Percentiles rank a stretch among this genome's conserved stretches.
Conservation (phyloP, 2,113 vertebrate species). For the Tylochromis polylepis region DNA sequence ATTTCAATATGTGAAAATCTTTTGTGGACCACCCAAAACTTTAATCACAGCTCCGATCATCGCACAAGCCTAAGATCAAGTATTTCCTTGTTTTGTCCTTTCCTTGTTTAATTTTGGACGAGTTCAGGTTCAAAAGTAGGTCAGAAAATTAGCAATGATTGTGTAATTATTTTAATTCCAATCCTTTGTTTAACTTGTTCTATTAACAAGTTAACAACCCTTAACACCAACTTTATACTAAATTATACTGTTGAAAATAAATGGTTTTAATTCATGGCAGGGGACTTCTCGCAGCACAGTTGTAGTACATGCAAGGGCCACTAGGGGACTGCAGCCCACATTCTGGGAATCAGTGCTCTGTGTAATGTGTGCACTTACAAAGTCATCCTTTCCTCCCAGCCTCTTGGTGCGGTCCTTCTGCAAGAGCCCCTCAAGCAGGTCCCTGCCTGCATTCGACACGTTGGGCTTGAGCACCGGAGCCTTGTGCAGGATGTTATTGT, state of each 20-base stretch:
- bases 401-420: conserved; percentile 76
- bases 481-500: conserved; percentile 80
- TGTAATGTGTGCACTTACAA: conserved; percentile 61
- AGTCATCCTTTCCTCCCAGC: conserved; percentile 74
- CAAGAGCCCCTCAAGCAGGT: conserved; percentile 75
- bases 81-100: not conserved
- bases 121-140: not conserved
- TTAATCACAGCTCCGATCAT: not conserved
- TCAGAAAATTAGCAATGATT: not conserved
- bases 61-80: not conserved
- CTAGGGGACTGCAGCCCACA: not conserved
- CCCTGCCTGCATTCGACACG: conserved; percentile 74
- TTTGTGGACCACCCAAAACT: not conserved
- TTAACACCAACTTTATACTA: not conserved
- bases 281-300: not conserved
- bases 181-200: rapidly evolving
- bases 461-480: conserved; percentile 75
- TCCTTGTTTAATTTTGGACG: not conserved
- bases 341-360: rapidly evolving
- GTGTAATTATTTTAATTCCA: not conserved
- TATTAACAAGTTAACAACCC: too few relatives aligned
- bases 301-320: not conserved
- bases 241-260: not conserved
- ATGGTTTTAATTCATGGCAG: rapidly evolving
- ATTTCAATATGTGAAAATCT: rapidly evolving